Evolutionary conservation across 2,797 vertebrate species (phyloP).

Genomic region (Chelon labrosus): DNA sequence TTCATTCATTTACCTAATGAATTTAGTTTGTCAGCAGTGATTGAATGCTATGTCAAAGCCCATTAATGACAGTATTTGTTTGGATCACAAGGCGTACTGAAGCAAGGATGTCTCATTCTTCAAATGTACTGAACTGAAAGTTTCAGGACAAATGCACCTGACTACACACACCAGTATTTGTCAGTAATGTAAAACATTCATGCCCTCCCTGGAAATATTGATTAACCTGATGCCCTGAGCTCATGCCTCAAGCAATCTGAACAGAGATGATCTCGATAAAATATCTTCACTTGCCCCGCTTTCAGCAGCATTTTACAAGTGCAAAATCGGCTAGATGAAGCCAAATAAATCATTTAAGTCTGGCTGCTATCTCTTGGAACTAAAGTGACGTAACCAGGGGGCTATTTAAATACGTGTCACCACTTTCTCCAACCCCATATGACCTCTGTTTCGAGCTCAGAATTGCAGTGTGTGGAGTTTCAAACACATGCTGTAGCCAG

Average conservation of each 20-base stretch:
- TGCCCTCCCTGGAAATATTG: too few species aligned
- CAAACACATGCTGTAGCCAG: slow-evolving; percentile 5
- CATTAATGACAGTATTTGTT: too few species aligned
- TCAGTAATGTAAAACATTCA: too few species aligned
- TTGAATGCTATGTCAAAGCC: too few species aligned
- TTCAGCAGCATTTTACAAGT: not conserved
- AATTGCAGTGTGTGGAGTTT: slow-evolving; percentile 25
- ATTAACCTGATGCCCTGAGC: not conserved
- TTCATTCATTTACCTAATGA: too few species aligned
- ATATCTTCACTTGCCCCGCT: not conserved
- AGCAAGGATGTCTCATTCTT: too few species aligned
- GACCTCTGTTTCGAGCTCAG: slow-evolving; percentile 37
- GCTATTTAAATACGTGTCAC: slow-evolving; percentile 40
- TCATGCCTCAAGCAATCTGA: not conserved
- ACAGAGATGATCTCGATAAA: not conserved
- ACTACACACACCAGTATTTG: too few species aligned
- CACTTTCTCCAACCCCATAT: slow-evolving; percentile 24
- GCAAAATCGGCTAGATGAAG: slow-evolving; percentile 3
- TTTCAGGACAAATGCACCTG: too few species aligned
- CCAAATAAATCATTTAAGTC: slow-evolving; percentile 28
- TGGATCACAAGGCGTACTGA: too few species aligned
- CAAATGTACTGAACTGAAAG: too few species aligned
- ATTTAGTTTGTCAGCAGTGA: too few species aligned
- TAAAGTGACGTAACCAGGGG: not conserved
- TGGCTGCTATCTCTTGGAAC: slow-evolving; percentile 9